A percentile compares a stretch with the other conserved stretches of the same genome.
These are phyloP conservation scores for Leptatherina wallacei DNA, from an alignment of 2,797 vertebrate genomes.

Conservation along the genomic window DNA sequence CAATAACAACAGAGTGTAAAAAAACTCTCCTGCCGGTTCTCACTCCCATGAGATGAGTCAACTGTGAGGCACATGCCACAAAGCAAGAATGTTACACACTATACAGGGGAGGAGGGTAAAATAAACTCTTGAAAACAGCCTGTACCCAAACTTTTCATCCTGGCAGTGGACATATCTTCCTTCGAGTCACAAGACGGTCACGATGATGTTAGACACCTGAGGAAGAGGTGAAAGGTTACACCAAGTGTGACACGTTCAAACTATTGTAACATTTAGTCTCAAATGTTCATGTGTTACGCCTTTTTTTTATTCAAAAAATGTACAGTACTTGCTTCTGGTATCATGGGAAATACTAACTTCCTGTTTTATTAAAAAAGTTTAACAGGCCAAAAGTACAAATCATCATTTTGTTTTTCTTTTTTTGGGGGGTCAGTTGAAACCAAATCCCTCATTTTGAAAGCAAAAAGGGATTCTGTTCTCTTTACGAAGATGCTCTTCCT, in stretches of 20 bases:
- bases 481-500: too few relatives aligned
- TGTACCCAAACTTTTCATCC: constrained; percentile 78
- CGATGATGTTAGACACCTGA: constrained; percentile 1
- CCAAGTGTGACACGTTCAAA: not conserved
- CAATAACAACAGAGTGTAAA: constrained; percentile 67
- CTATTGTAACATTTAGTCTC: not conserved
- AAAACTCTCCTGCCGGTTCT: constrained; percentile 71
- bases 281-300: not conserved
- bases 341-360: not conserved
- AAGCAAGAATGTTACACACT: constrained; percentile 70
- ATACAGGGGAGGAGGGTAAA: constrained; percentile 32
- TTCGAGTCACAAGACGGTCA: not conserved
- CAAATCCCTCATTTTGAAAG: not conserved
- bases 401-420: not conserved
- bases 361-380: not conserved
- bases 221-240: not conserved
- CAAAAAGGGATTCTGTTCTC: not conserved
- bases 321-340: not conserved
- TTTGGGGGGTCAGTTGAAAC: constrained; percentile 1
- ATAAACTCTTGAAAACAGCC: constrained; percentile 60
- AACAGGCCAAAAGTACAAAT: not conserved
- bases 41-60: constrained; percentile 80
- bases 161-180: constrained; percentile 29
- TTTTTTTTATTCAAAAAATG: not conserved
- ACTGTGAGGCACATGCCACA: constrained; percentile 69